phyloP scores from a whole-genome alignment of 1,140 invertebrate genomes.

The Anastrepha obliqua region DNA sequence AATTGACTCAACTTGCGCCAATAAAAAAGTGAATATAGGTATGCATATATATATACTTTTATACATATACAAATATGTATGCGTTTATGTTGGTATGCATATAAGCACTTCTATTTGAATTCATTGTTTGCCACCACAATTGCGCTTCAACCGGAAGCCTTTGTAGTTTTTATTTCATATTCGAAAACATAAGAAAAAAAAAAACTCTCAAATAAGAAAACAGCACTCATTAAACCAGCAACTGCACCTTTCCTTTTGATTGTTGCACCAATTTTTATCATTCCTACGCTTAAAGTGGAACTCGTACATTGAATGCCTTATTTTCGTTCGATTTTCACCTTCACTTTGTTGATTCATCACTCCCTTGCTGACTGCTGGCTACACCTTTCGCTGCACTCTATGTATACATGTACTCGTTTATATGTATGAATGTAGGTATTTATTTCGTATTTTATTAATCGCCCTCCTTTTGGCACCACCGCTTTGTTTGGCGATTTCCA shows the following conservation, averaged over 20 bases:
- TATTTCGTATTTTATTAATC: not conserved
- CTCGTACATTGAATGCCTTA: not conserved
- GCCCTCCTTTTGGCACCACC: not conserved
- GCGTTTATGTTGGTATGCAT: too few species aligned
- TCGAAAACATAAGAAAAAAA: not conserved
- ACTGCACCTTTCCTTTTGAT: constrained; percentile 33
- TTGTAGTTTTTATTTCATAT: constrained; percentile 26
- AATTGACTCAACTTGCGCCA: too few species aligned
- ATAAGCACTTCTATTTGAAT: not conserved
- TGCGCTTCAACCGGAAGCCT: not conserved
- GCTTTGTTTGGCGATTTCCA: constrained; percentile 37
- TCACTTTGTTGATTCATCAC: not conserved
- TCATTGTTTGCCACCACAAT: constrained; percentile 7
- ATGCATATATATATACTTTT: not conserved
- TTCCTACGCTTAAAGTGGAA: not conserved
- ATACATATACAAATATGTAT: not conserved
- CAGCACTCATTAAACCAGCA: not conserved
- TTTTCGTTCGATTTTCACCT: not conserved
- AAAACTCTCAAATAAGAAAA: not conserved
- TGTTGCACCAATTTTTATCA: constrained; percentile 16
- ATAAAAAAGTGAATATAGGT: too few species aligned
- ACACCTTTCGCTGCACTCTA: not conserved
- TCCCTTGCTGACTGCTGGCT: not conserved
- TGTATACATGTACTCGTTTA: not conserved
- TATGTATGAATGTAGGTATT: not conserved